A percentile compares a stretch with the other conserved stretches of the same genome.
phyloP scores from a whole-genome alignment of 2,888 invertebrate genomes.

The Spisula subtruncata region DNA sequence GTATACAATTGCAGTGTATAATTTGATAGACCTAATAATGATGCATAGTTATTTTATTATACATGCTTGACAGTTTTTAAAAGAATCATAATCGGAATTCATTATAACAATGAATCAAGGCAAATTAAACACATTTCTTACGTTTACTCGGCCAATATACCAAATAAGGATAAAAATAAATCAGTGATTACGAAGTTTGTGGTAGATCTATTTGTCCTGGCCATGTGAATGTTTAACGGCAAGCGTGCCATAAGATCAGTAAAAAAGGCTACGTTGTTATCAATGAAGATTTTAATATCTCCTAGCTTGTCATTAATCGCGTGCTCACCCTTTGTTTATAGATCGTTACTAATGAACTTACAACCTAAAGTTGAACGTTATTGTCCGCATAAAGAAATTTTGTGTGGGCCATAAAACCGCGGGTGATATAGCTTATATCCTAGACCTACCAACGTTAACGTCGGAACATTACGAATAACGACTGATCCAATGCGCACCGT shows the following conservation, averaged over 20 bases:
- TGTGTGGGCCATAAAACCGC: constrained; percentile 43
- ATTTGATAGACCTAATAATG: too few relatives aligned
- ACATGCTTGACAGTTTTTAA: too few relatives aligned
- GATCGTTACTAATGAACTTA: constrained; percentile 53
- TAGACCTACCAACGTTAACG: not conserved
- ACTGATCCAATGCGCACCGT: not conserved
- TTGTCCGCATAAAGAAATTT: constrained; percentile 48
- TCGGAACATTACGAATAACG: not conserved
- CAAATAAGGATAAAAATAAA: too few relatives aligned
- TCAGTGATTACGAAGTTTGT: not conserved
- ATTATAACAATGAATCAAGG: too few relatives aligned
- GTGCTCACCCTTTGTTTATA: constrained; percentile 50
- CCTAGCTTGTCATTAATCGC: constrained; percentile 39
- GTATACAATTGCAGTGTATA: too few relatives aligned
- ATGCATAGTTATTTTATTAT: too few relatives aligned
- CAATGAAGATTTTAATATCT: constrained; percentile 31
- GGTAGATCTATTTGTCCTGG: not conserved
- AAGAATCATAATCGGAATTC: too few relatives aligned
- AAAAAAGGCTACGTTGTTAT: constrained; percentile 37
- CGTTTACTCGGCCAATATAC: too few relatives aligned
- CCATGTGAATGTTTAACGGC: not conserved
- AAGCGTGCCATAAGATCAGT: not conserved
- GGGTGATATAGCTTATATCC: not conserved
- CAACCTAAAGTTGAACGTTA: constrained; percentile 48
- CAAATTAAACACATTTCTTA: too few relatives aligned